Evolutionary conservation across 1,140 invertebrate genomes (phyloP), one percentile per base, ranked within the genome.

Genomic region (Rhizoglyphus robini): DNA sequence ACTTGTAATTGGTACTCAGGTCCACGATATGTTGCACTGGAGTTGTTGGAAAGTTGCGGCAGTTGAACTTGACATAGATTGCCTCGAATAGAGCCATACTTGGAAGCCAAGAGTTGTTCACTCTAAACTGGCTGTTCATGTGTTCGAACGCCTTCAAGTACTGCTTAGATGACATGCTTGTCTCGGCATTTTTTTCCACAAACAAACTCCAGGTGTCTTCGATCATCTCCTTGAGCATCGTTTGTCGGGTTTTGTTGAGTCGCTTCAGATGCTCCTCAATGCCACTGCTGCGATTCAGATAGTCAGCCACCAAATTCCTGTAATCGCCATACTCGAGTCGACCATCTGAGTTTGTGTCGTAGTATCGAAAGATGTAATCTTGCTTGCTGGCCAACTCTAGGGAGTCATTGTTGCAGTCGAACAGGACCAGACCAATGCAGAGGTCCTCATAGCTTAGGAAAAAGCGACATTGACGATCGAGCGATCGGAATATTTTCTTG

Each of bases 61-160:
- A 60, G 15, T 60, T 60, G 11, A 60, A 60, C 36, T 60, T 60
- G 15, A 29, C 11, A 46, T 3, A 60, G 27, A 60, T 60, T 60
- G 15, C 15, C 29, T 60, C 58, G 36, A 38, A 60, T 15, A 60
- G 36, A 20, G 29, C 15, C n/a, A 60, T n/a, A 32, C 11, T 20
- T 8, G 51, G 51, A 11, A 54, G 51, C 51, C 51, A 54, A 5
- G 8, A 54, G 23, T 25, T 54, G 51, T 11, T n/a, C 31, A 32
- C 8, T 23, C 51, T 11, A 32, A 8, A 8, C 51, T 27, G 8
- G 51, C n/a, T n/a, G 20, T 54, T 54, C 8, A 54, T 15, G 20
- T 8, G 15, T 54, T 54, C 51, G 23, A 54, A 54, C 8, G 51
- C 51, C 20, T 54, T 25, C 20, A 54, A 54, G 20, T 54, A 54